phyloP scores from a whole-genome alignment of 2,888 invertebrate genomes.

The Ganaspis brasiliensis region DNA sequence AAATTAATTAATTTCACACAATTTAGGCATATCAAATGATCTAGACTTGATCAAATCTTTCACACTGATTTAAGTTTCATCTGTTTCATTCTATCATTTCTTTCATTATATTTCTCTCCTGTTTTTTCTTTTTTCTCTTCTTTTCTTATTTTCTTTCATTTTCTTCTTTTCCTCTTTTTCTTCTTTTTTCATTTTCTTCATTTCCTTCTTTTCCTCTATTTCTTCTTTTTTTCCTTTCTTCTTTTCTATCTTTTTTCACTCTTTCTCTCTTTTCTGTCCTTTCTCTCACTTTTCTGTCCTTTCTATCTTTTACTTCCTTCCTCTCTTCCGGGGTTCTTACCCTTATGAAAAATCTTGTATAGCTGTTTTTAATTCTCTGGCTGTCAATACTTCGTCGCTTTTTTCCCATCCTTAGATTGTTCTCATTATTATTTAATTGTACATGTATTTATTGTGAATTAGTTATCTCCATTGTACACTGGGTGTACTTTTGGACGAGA shows the following conservation, averaged over 20 bases:
- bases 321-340: not conserved
- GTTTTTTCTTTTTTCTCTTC: not conserved
- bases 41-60: conserved; percentile 4
- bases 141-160: conserved; percentile 48
- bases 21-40: conserved; percentile 28
- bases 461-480: conserved; percentile 2
- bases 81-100: not conserved
- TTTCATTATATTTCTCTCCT: conserved; percentile 14
- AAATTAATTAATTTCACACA: not conserved
- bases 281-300: not conserved
- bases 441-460: conserved; percentile 53
- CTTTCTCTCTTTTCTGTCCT: conserved; percentile 9
- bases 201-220: conserved; percentile 12
- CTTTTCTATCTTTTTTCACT: not conserved
- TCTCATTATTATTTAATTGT: conserved; percentile 16
- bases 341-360: not conserved
- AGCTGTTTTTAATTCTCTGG: conserved; percentile 43
- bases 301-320: conserved; percentile 44
- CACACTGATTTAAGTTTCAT: conserved; percentile 9
- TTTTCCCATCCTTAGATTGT: conserved; percentile 48
- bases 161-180: conserved; percentile 37
- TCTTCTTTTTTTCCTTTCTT: conserved; percentile 27
- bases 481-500: conserved; percentile 24
- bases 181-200: conserved; percentile 17
- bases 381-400: conserved; percentile 45